These are phyloP conservation scores for Caenorhabditis remanei DNA, from an alignment of 1,140 invertebrate species.

Conservation along the genomic window DNA sequence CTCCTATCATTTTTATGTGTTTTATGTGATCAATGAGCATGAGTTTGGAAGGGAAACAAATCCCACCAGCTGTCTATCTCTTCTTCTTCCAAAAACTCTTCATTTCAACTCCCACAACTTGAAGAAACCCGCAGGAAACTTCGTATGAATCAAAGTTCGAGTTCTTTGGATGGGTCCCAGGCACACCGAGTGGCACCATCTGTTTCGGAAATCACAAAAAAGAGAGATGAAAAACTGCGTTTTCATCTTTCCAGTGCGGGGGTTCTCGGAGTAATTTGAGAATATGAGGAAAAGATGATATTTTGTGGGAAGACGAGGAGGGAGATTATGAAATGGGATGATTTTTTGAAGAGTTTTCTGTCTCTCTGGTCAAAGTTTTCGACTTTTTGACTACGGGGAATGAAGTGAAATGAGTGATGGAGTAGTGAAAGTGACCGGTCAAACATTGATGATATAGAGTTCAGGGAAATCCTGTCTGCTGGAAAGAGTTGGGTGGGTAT, in stretches of 20 bases:
- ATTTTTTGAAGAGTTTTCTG: background rate
- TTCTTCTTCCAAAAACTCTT: background rate
- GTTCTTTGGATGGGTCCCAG: background rate
- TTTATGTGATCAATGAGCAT: background rate
- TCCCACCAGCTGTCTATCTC: background rate
- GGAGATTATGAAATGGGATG: background rate
- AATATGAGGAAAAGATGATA: constrained; percentile 15
- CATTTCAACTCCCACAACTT: background rate
- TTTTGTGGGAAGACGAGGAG: background rate
- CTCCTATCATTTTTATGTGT: background rate
- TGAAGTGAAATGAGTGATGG: too few relatives aligned
- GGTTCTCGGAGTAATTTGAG: background rate
- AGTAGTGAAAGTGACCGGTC: too few relatives aligned
- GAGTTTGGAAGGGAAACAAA: background rate
- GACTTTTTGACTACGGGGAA: background rate
- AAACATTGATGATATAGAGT: too few relatives aligned
- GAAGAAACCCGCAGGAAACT: too few relatives aligned
- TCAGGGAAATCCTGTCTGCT: too few relatives aligned
- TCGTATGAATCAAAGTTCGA: background rate
- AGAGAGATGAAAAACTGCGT: background rate
- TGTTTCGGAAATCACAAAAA: background rate
- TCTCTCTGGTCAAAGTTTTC: background rate
- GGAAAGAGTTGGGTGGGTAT: too few relatives aligned
- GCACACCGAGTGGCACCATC: constrained; percentile 12
- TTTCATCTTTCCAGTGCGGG: background rate